Evolutionary conservation across 1,140 invertebrate genomes (phyloP).

Genomic region (Gryon sp.): DNA sequence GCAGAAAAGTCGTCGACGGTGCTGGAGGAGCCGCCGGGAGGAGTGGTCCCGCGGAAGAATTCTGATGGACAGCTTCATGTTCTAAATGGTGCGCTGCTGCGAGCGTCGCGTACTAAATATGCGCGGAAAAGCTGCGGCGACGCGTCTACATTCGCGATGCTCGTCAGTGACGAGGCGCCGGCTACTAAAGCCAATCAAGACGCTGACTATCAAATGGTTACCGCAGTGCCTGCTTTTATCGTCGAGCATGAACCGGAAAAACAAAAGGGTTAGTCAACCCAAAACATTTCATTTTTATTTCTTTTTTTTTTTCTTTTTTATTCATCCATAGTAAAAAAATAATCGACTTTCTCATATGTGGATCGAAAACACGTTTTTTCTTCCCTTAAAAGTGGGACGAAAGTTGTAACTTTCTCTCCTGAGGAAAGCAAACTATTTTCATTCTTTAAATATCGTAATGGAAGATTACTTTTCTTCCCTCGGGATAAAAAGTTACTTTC

Average conservation of each 20-base stretch:
- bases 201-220: slow-evolving; percentile 80
- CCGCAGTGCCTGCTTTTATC: slow-evolving; percentile 80
- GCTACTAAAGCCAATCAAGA: slow-evolving; percentile 63
- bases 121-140: slow-evolving; percentile 75
- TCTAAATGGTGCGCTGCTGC: slow-evolving; percentile 64
- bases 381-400: too few species aligned
- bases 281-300: background rate
- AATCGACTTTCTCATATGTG: too few species aligned
- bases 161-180: slow-evolving; percentile 66
- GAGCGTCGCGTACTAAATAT: slow-evolving; percentile 72
- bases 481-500: too few species aligned
- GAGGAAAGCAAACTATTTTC: too few species aligned
- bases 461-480: too few species aligned
- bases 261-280: slow-evolving; percentile 67
- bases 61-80: slow-evolving; percentile 67
- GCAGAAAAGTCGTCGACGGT: slow-evolving; percentile 55
- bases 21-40: slow-evolving; percentile 68
- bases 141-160: slow-evolving; percentile 67
- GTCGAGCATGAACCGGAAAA: slow-evolving; percentile 79
- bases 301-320: background rate
- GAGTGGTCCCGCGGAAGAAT: slow-evolving; percentile 40
- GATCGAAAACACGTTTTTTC: too few species aligned
- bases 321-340: background rate
- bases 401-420: too few species aligned
- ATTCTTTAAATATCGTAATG: too few species aligned